These are phyloP conservation scores for Microcaecilia unicolor DNA, from an alignment of 2,797 vertebrate species.

Conservation along the genomic window DNA sequence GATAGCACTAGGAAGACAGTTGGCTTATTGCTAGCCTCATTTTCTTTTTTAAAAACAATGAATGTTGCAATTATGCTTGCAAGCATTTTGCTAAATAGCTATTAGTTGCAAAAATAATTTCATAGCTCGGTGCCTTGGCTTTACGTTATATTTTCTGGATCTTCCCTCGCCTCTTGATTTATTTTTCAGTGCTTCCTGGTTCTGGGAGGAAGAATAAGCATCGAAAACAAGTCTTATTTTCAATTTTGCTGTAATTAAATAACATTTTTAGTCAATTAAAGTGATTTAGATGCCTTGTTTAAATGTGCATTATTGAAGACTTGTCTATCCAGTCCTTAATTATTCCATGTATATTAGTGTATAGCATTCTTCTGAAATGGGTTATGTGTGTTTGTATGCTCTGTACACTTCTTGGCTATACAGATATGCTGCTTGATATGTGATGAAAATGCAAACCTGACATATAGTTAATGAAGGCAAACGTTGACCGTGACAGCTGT, in stretches of 20 bases:
- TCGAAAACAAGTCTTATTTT: fast-evolving
- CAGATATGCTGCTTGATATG: slow-evolving; percentile 38
- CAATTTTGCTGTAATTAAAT: neutral
- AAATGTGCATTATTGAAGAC: slow-evolving; percentile 2
- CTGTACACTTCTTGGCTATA: slow-evolving; percentile 23
- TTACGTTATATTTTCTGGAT: too few species aligned
- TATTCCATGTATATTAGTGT: neutral
- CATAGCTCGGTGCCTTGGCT: too few species aligned
- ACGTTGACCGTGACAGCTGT: slow-evolving; percentile 46
- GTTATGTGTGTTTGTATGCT: slow-evolving; percentile 3
- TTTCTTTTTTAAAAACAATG: neutral
- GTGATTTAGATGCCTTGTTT: neutral
- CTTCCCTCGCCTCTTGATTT: too few species aligned
- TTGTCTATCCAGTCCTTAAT: neutral
- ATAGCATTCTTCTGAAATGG: slow-evolving; percentile 12
- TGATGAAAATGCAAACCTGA: slow-evolving; percentile 45
- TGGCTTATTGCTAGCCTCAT: too few species aligned
- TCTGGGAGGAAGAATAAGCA: neutral
- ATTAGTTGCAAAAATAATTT: too few species aligned
- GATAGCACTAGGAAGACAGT: too few species aligned
- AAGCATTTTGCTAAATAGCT: neutral
- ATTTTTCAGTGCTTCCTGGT: neutral
- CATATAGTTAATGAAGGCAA: slow-evolving; percentile 51
- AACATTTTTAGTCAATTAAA: neutral
- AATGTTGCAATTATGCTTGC: neutral